Evolutionary conservation across 2,113 vertebrate species (phyloP), one percentile per base, ranked within the genome.

Genomic region (Clupea harengus): DNA sequence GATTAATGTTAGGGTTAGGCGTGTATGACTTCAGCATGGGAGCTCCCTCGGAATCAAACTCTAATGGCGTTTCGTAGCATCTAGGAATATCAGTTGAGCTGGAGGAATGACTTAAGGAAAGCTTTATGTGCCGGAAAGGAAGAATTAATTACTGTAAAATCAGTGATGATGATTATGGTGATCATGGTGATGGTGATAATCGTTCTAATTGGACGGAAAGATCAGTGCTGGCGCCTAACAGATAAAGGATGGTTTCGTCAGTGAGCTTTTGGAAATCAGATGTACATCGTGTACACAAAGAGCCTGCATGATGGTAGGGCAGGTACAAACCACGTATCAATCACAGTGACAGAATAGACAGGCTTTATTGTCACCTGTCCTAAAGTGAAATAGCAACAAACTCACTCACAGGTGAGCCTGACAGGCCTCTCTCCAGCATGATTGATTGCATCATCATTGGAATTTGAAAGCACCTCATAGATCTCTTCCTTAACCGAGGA

Each of bases 381-480:
- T 89, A 88, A 93, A 92, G 86, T 85, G 89, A 92, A 89, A 75
- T 85, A 91, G 90, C 89, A 89, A 88, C 46, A 88, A 82, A 89
- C 81, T 89, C 83, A 81, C 82, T 87, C 86, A 89, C 52, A 89
- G 86, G 45, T 86, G 85, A 86, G 75, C 81, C 85, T 83, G 39
- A 87, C 82, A 49, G 46, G 81, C 25, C 88, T 87, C 86, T 91
- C 89, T 64, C 81, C 87, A 44, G 83, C 67, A 85, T 91, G 91
- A 93, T 84, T 82, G 89, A 93, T 93, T 87, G 87, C 88, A 90
- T 92, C 88, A 90, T 91, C 88, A 92, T 92, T 80, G n/a, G 81
- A 84, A 88, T 82, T 72, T 89, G 86, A 90, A 90, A 87, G 81
- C 88, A 90, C 72, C 89, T 11, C 8, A 28, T 25, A 67, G 64